Base-by-base conservation (phyloP, 2,888 invertebrate genomes). In the Tyria jacobaeae region DNA sequence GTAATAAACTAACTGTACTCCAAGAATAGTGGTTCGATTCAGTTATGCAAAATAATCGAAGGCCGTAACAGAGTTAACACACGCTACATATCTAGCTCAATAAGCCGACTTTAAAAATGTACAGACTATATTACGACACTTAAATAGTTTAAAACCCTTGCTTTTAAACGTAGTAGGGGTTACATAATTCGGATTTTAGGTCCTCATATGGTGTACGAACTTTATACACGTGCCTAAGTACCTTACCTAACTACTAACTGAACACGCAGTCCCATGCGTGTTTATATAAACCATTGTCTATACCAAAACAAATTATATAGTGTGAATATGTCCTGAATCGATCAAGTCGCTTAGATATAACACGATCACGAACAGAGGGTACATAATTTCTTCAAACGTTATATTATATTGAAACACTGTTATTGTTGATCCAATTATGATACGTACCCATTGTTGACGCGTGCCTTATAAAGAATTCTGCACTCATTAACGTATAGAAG, bases 21-120 rank as follows among this genome's bases (percentile, higher is more conserved):
- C 57, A 68, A 63, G 62, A 70, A 60, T 71, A 74, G 64, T 61
- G n/a, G 62, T 47, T 55, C 71, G 75, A 75, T 68, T 66, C 75
- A 75, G 72, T 75, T 66, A 71, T 68, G 75, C 68, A 65, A 60
- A 66, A 56, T 74, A 74, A 77, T 77, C 75, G 75, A 77, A 75
- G 74, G 75, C 68, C 75, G 54, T 41, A 15, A 63, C 69, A 17
- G 51, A 51, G 49, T 71, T 72, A 60, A 62, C 17, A 57, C 65
- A 70, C 51, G 68, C 57, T 41, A 52, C 31, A 47, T 70, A 67
- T 60, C 51, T 66, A 71, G 65, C 76, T 59, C 65, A 65, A 73
- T 73, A 76, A 66, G 47, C 48, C n/a, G 25, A 25, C 27, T 49
- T 7, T 27, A 25, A n/a, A 24, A 27, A 49, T 12, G 21, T 21